These are phyloP conservation scores for Adela reaumurella DNA, from an alignment of 2,888 invertebrate genomes.

Conservation along the genomic window DNA sequence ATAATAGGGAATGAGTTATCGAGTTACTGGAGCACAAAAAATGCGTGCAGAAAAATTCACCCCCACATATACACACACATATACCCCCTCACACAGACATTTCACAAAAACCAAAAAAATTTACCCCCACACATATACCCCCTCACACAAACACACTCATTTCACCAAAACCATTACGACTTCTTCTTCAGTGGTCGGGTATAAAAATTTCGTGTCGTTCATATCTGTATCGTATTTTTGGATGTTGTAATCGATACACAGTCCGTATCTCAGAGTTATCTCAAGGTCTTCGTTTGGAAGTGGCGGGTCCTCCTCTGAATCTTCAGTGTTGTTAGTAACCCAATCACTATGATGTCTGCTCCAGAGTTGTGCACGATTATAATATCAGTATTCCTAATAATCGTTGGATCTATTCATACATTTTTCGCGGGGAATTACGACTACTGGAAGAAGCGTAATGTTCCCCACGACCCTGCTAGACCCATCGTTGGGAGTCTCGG, in stretches of 20 bases:
- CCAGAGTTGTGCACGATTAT: background rate
- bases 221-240: too few relatives aligned
- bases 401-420: background rate
- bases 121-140: background rate
- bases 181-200: too few relatives aligned
- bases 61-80: conserved; percentile 1
- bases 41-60: too few relatives aligned
- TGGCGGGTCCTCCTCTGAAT: too few relatives aligned
- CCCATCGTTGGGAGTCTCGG: conserved; percentile 23
- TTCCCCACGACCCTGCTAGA: conserved; percentile 19
- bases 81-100: conserved; percentile 1
- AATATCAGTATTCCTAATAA: background rate
- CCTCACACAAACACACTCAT: too few relatives aligned
- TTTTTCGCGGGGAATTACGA: background rate
- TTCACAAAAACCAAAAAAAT: conserved; percentile 3
- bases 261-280: too few relatives aligned
- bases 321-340: background rate
- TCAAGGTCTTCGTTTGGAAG: too few relatives aligned
- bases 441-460: conserved; percentile 22
- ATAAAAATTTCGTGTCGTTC: too few relatives aligned
- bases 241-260: too few relatives aligned
- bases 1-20: conserved; percentile 2
- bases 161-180: too few relatives aligned
- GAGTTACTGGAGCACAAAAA: too few relatives aligned
- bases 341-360: background rate